These are phyloP conservation scores for Caenorhabditis panamensis DNA, from an alignment of 2,888 invertebrate species.

Conservation along the genomic window DNA sequence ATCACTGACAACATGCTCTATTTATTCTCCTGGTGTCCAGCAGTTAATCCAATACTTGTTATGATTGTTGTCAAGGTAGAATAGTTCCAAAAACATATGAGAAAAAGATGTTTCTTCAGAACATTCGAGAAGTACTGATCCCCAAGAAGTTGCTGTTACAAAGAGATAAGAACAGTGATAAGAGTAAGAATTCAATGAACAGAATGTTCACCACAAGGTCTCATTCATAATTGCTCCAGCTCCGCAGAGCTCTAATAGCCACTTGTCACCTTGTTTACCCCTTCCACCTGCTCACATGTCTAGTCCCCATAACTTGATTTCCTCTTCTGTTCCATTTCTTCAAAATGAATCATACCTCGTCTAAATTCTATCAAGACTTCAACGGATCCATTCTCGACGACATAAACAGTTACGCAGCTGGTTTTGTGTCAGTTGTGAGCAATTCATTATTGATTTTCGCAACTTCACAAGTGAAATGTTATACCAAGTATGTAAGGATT, in stretches of 20 bases:
- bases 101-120: neutral
- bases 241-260: neutral
- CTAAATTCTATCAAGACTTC: constrained; percentile 24
- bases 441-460: constrained; percentile 32
- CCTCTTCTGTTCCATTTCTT: neutral
- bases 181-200: neutral
- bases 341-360: neutral
- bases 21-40: constrained; percentile 53
- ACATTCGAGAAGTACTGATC: neutral
- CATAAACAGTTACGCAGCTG: constrained; percentile 25
- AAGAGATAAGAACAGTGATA: neutral
- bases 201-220: neutral
- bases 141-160: neutral
- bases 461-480: constrained; percentile 32
- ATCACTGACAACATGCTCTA: constrained; percentile 36
- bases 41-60: constrained; percentile 47
- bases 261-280: neutral
- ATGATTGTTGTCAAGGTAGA: constrained; percentile 45
- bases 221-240: too few species aligned
- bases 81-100: too few species aligned
- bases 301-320: too few species aligned
- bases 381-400: constrained; percentile 29
- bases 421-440: constrained; percentile 2
- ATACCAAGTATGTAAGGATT: constrained; percentile 18
- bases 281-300: neutral